Evolutionary conservation across 2,888 invertebrate genomes (phyloP), one percentile per base, ranked within the genome.

Genomic region (Scotopteryx bipunctaria): DNA sequence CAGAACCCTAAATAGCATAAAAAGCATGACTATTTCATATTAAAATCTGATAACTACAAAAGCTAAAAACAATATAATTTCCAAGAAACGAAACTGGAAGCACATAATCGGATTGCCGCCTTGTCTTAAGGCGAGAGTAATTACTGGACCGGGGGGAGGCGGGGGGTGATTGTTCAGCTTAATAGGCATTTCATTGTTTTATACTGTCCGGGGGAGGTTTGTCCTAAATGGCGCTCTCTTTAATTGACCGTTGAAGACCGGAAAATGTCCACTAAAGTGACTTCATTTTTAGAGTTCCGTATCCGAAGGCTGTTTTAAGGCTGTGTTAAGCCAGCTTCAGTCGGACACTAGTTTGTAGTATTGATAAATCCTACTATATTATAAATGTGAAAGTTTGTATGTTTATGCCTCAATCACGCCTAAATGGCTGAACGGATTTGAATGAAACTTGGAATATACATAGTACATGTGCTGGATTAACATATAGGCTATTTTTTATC

Each of bases 111-210:
- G 59, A 73, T 78, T 73, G 73, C 64, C 71, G 67, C 69, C 66
- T 52, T 35, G 48, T 66, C 71, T 71, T 66, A 73, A 76, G 78
- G 76, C 74, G 76, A 63, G 61, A 64, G 67, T 76, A 72, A 79
- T 77, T 76, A 51, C 60, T 55, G 64, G 71, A 62, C 57, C 5
- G 9, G 16, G 27, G 44, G 40, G 19, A 19, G 23, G 11, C 11
- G 1, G 11, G 29, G 11, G 31, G n/a, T 25, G 9, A 67, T 73
- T 70, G 74, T 74, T 67, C 53, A 57, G 62, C 63, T 67, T 78
- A 76, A 76, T 81, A 73, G 71, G 72, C 60, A 72, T 78, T 77
- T 78, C 73, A 80, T 78, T 81, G 74, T 76, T 77, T 78, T 76
- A 73, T 70, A 73, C 68, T 68, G 63, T 67, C 67, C 68, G 63